Percentiles rank a stretch among this genome's conserved stretches.
Evolutionary conservation across 2,797 vertebrate species (phyloP).

Genomic region (Trichosurus vulpecula): DNA sequence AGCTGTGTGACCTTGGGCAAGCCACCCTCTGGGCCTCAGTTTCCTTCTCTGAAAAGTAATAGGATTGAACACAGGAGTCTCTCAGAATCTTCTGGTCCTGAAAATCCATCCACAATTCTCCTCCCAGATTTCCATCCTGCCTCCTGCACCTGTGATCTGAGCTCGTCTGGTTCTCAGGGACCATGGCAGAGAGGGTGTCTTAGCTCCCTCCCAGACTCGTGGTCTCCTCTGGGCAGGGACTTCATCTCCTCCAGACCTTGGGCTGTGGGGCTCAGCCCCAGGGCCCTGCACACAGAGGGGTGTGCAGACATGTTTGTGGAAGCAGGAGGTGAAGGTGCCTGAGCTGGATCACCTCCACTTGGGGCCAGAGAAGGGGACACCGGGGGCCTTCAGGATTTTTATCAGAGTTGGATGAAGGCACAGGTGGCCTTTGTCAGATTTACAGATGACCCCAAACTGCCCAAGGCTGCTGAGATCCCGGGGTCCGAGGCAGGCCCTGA

Average conservation of each 20-base stretch:
- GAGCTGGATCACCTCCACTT: background rate
- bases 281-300: background rate
- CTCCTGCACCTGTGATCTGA: background rate
- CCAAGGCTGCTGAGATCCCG: too few relatives aligned
- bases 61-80: background rate
- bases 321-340: background rate
- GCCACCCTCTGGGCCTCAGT: too few relatives aligned
- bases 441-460: background rate
- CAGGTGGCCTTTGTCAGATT: background rate
- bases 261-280: background rate
- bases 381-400: background rate
- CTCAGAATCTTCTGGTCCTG: background rate
- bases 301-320: background rate
- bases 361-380: background rate
- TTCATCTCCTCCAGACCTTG: background rate
- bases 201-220: background rate
- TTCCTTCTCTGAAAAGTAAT: background rate
- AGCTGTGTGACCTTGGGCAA: too few relatives aligned
- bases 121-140: background rate
- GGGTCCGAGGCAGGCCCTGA: background rate
- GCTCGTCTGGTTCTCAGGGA: background rate
- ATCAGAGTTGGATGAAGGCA: background rate
- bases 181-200: background rate
- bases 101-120: background rate
- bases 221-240: background rate